Conservation (phyloP, 92 coral and sea anemone species). For the Scolanthus callimorphus region DNA sequence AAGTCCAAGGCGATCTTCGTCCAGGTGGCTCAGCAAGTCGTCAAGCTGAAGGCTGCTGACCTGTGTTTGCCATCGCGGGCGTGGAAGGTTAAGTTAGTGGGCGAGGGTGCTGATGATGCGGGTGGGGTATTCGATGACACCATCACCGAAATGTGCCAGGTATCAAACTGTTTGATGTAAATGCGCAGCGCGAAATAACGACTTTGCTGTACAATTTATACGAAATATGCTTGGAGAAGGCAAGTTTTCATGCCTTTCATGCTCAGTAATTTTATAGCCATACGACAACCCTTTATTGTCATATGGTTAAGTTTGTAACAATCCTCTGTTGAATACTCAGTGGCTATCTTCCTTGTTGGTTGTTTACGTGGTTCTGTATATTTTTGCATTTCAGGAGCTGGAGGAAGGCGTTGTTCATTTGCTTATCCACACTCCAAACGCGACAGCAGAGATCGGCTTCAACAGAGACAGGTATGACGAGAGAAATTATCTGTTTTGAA, state of each 20-base stretch:
- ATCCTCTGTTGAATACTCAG: too few relatives aligned
- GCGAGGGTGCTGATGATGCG: constrained; percentile 91
- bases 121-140: constrained; percentile 94
- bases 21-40: constrained; percentile 84
- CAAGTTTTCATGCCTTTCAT: too few relatives aligned
- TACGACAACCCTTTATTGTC: too few relatives aligned
- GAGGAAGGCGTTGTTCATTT: constrained; percentile 56
- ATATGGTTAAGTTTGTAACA: too few relatives aligned
- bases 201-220: too few relatives aligned
- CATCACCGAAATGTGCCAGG: constrained; percentile 92
- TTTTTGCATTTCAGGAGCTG: constrained; percentile 42
- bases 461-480: constrained; percentile 79
- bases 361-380: too few relatives aligned
- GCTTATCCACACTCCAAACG: constrained; percentile 68
- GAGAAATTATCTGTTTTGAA: too few relatives aligned
- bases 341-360: too few relatives aligned
- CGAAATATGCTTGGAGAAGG: too few relatives aligned
- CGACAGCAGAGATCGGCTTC: constrained; percentile 70
- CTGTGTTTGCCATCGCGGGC: constrained; percentile 85
- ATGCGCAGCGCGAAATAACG: too few relatives aligned
- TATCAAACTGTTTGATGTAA: too few relatives aligned
- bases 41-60: constrained; percentile 69
- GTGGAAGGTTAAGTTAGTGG: constrained; percentile 86
- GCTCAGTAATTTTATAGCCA: too few relatives aligned
- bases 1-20: constrained; percentile 65